A percentile compares a stretch with the other conserved stretches of the same genome.
Conservation (phyloP, 92 coral and sea anemone species). For the Paramuricea clavata region DNA sequence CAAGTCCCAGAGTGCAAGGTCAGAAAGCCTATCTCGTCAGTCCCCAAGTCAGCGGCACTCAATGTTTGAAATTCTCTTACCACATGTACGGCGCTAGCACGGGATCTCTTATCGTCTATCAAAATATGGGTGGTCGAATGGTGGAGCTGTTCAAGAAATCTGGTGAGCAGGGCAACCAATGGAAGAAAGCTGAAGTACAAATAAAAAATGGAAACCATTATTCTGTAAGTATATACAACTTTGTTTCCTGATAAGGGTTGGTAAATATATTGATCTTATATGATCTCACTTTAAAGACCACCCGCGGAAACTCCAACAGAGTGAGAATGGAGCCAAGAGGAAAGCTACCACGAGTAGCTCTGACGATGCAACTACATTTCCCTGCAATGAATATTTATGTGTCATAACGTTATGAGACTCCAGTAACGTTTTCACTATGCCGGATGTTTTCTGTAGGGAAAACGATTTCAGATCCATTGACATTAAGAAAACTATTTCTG, state of each 20-base stretch:
- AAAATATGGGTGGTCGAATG: not conserved
- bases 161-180: slow-evolving; percentile 19
- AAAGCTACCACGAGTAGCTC: no score
- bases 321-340: no score
- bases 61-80: slow-evolving; percentile 31
- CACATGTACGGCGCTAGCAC: slow-evolving; percentile 21
- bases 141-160: not conserved
- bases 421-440: no score
- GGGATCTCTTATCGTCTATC: slow-evolving; percentile 7
- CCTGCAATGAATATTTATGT: no score
- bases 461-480: no score
- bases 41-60: slow-evolving; percentile 1
- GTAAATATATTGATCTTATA: not conserved
- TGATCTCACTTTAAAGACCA: no score
- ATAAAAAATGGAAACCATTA: not conserved
- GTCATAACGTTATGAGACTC: no score
- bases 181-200: slow-evolving; percentile 14
- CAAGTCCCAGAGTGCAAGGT: slow-evolving; percentile 4
- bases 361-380: no score
- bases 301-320: no score
- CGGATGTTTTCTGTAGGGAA: no score
- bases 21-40: not conserved
- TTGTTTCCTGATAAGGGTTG: no score
- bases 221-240: not conserved
- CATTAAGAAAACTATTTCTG: no score